Base-by-base conservation (phyloP, 1,140 invertebrate genomes). In the Drosophila leontia region DNA sequence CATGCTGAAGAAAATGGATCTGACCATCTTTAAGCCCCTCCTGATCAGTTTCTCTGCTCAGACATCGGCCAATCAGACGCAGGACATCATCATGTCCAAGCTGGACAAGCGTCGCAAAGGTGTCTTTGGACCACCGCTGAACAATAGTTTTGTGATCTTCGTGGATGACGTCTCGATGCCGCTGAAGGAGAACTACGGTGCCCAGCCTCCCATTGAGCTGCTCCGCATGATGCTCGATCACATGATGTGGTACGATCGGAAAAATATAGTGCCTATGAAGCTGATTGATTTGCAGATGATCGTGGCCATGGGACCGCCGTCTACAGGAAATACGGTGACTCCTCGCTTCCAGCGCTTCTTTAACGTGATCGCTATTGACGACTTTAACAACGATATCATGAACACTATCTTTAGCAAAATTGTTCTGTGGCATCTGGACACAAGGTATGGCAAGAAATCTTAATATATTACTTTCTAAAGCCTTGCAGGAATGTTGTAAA, bases 151-250 rank as follows among this genome's bases (percentile, higher is more conserved):
- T 93, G 96, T 99, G 13, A 95, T 99, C 29, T 99, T 99, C 92
- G 97, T 99, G 6, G 98, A 99, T 91, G 98, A 99, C 92, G 95
- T 99, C 5, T 98, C 98, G 77, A 98, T 99, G 97, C 98, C 98
- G 0, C 93, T 97, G 74, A 95, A 96, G 63, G 97, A 98, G 93
- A 94, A 94, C 7, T 98, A 97, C 91, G 98, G 98, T 0, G 97
- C 97, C 1, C 97, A 98, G 93, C 98, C 98, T 0, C 97, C 98
- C 0, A 97, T 99, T 51, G 98, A 99, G 92, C 93, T 99, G 23
- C 91, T 99, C 2, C 94, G 98, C 15, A 98, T 99, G 93, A 97
- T 96, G 94, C 94, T 98, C 15, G 98, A 99, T 93, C 96, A 99
- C 74, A 95, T 95, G 83, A 96, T 96, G 75, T 99, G 98, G 98